Evolutionary conservation across 2,888 invertebrate genomes (phyloP).

Genomic region (Linyphia triangularis): DNA sequence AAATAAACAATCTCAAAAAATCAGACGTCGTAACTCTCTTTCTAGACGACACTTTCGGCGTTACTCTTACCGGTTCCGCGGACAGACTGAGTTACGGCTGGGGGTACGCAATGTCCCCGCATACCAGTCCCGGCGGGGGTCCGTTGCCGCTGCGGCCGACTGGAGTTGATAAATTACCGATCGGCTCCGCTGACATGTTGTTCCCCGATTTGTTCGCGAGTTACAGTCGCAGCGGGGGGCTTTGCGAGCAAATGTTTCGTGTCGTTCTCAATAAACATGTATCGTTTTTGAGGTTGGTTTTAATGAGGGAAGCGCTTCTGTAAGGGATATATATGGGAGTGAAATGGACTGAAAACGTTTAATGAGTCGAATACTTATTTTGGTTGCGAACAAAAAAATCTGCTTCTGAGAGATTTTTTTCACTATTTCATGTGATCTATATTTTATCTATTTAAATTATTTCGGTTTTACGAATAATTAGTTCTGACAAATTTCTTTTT

Average conservation of each 20-base stretch:
- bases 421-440: too few relatives aligned
- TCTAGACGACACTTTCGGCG: conserved; percentile 47
- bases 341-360: too few relatives aligned
- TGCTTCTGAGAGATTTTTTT: too few relatives aligned
- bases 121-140: conserved; percentile 64
- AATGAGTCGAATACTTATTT: too few relatives aligned
- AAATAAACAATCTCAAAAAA: neutral
- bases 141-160: conserved; percentile 19
- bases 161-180: conserved; percentile 64
- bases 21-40: conserved; percentile 10
- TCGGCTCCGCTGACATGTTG: conserved; percentile 62
- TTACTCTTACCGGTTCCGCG: conserved; percentile 23
- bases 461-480: too few relatives aligned
- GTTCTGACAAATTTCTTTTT: too few relatives aligned
- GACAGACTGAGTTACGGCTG: conserved; percentile 60
- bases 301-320: too few relatives aligned
- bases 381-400: too few relatives aligned
- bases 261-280: conserved; percentile 14
- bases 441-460: too few relatives aligned
- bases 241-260: neutral
- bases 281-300: neutral
- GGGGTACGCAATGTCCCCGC: conserved; percentile 46
- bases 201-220: conserved; percentile 63
- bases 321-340: too few relatives aligned
- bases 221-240: conserved; percentile 52